These are phyloP conservation scores for Rhagoletis pomonella DNA, from an alignment of 1,140 invertebrate species.

Conservation along the genomic window DNA sequence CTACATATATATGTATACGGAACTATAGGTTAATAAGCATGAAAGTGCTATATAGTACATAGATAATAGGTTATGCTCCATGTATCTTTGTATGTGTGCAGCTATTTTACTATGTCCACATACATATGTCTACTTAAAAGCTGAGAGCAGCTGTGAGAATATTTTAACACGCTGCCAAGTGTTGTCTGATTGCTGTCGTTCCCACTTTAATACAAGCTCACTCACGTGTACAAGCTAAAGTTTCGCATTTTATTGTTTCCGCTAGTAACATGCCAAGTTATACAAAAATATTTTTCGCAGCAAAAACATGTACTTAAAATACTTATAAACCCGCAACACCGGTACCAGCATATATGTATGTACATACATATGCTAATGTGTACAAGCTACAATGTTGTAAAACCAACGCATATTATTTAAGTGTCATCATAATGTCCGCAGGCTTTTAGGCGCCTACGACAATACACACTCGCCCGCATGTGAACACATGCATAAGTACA, in stretches of 20 bases:
- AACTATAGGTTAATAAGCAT: no score
- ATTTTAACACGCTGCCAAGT: neutral
- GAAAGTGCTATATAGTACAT: no score
- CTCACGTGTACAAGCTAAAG: no score
- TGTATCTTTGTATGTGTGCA: no score
- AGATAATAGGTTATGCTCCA: no score
- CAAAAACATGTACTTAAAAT: neutral
- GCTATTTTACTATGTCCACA: neutral
- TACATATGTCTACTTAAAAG: neutral
- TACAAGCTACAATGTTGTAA: neutral
- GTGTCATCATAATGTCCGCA: neutral
- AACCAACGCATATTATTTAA: constrained; percentile 29
- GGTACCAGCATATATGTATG: neutral
- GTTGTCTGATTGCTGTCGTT: neutral
- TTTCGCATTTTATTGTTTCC: neutral
- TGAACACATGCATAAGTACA: neutral
- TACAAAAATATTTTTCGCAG: neutral
- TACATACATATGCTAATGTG: neutral
- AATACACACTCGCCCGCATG: neutral
- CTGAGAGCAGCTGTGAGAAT: neutral
- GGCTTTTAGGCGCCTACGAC: neutral
- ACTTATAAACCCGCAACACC: neutral
- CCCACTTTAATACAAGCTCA: neutral
- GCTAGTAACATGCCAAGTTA: no score
- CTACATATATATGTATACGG: neutral